Evolutionary conservation across 1,140 invertebrate species (phyloP), one percentile per base, ranked within the genome.

Genomic region (Hylaeus volcanicus): DNA sequence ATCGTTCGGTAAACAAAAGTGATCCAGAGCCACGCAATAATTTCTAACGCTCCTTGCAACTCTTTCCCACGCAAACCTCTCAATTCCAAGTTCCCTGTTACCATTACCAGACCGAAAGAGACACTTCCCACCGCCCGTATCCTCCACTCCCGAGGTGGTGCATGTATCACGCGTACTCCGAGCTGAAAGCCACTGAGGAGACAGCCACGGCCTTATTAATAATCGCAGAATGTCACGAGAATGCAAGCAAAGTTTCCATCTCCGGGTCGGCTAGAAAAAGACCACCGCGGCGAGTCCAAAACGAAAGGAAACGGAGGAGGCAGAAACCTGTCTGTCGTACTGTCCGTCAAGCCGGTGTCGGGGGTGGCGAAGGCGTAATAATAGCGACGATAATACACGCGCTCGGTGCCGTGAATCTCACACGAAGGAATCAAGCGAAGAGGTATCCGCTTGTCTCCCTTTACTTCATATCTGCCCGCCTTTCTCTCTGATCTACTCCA

Each of bases 361-460:
- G 84, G 83, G 85, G 85, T 86, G 88, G 84, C 86, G 84, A 74
- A 65, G 77, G 70, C 69, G 75, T 88, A 90, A 90, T 90, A 90
- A 89, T 90, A 90, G 84, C 86, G 84, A 79, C 72, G 81, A 87
- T 89, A 88, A 89, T 89, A 84, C 85, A 86, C 56, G 68, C 61
- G 37, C 75, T 61, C 48, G 26, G 9, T 2, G n/a, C 65, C 41
- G 63, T 56, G 85, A 65, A 84, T 84, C 79, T 68, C 80, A 55
- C 63, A 37, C n/a, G 15, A 15, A 39, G 63, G 55, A 45, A 73
- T 73, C 71, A 43, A 65, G 53, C 26, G 14, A 77, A 70, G 55
- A n/a, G 12, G n/a, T 14, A 26, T 45, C 55, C 45, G 51, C 56
- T 61, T 65, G 74, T 77, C 74, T 53, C 45, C 55, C 51, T 74